phyloP scores from a whole-genome alignment of 2,113 vertebrate species.

The Coturnix japonica region DNA sequence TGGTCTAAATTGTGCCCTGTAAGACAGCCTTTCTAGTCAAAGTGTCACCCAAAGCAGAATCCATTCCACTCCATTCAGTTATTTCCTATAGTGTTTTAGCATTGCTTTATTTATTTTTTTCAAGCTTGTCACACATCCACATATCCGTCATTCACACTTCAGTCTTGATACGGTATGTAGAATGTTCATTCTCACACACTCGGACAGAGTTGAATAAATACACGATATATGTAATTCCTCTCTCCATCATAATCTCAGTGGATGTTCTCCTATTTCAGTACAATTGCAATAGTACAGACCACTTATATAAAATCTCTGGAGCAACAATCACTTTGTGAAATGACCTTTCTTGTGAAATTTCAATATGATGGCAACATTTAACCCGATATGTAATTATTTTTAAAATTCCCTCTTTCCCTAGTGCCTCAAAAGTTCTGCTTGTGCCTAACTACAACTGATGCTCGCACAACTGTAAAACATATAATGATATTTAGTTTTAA shows the following conservation, averaged over 20 bases:
- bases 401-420: not conserved
- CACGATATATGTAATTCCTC: conserved; percentile 6
- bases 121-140: not conserved
- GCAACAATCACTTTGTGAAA: conserved; percentile 20
- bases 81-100: not conserved
- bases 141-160: not conserved
- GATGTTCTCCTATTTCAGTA: conserved; percentile 33
- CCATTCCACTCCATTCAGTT: not conserved
- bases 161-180: not conserved
- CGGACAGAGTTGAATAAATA: conserved; percentile 15
- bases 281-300: not conserved
- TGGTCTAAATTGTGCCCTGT: not conserved
- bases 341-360: conserved; percentile 39
- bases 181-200: conserved; percentile 9
- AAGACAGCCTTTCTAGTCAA: not conserved
- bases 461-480: not conserved
- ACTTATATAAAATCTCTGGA: conserved; percentile 26
- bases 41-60: not conserved
- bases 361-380: not conserved
- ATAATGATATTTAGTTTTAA: not conserved
- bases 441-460: not conserved
- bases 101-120: not conserved
- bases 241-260: not conserved
- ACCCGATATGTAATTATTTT: conserved; percentile 19
- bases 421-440: not conserved